Percentiles rank a stretch among this genome's conserved stretches.
phyloP scores from a whole-genome alignment of 2,888 invertebrate genomes.

The Melinopterus prodromus region DNA sequence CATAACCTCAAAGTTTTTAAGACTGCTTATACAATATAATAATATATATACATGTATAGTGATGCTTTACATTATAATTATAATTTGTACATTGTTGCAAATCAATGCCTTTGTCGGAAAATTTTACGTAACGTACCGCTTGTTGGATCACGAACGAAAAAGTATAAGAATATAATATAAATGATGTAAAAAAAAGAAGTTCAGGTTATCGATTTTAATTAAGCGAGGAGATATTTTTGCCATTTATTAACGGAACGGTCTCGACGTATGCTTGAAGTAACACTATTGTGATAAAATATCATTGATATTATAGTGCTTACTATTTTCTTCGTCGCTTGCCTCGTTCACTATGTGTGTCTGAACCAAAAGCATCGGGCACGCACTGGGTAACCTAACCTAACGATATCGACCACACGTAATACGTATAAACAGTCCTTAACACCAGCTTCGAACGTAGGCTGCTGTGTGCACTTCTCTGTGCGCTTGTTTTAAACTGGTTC shows the following conservation, averaged over 20 bases:
- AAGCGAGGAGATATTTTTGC: neutral
- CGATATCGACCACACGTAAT: constrained; percentile 32
- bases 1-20: constrained; percentile 4
- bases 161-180: constrained; percentile 4
- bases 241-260: constrained; percentile 4
- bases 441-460: constrained; percentile 48
- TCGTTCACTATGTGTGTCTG: neutral
- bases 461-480: constrained; percentile 44
- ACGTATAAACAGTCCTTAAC: constrained; percentile 43
- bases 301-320: neutral
- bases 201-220: neutral
- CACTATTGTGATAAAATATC: constrained; percentile 4
- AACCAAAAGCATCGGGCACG: neutral
- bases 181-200: constrained; percentile 4
- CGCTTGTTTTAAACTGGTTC: constrained; percentile 43
- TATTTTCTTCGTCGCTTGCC: neutral
- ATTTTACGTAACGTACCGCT: neutral
- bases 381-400: neutral
- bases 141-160: neutral
- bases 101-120: neutral
- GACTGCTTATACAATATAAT: constrained; percentile 4
- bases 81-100: neutral
- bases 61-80: neutral
- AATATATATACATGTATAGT: constrained; percentile 4
- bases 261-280: neutral